These are phyloP conservation scores for Apodemus speciosus DNA, from an alignment of 2,113 vertebrate genomes.

Conservation along the genomic window DNA sequence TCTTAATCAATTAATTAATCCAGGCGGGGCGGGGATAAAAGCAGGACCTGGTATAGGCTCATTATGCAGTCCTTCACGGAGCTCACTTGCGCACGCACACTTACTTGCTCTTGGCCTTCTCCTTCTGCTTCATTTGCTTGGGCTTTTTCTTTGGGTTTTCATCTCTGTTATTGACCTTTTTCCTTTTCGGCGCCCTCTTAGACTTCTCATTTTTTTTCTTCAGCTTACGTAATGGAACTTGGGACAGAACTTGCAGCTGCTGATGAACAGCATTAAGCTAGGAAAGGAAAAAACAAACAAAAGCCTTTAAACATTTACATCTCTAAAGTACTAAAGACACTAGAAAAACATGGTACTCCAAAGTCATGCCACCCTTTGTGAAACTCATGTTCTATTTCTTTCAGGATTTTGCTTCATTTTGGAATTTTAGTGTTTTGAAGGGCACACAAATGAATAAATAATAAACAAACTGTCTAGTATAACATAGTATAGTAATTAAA, in stretches of 20 bases:
- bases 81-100: conserved; percentile 74
- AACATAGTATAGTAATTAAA: not conserved
- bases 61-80: not conserved
- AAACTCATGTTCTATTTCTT: conserved; percentile 55
- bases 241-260: conserved; percentile 88
- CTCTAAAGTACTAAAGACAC: conserved; percentile 57
- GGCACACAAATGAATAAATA: not conserved
- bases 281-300: conserved; percentile 37
- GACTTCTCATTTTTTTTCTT: conserved; percentile 87
- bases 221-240: conserved; percentile 83
- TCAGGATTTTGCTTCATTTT: conserved; percentile 43
- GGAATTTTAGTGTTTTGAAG: conserved; percentile 38
- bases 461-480: not conserved
- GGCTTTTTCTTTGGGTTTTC: conserved; percentile 80
- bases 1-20: not conserved
- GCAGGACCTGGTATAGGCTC: not conserved
- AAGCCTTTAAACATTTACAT: conserved; percentile 48
- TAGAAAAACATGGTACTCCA: conserved; percentile 37
- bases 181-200: conserved; percentile 85
- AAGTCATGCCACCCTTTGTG: conserved; percentile 28
- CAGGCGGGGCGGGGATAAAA: not conserved
- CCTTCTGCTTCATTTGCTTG: conserved; percentile 82
- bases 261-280: conserved; percentile 91
- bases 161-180: conserved; percentile 77
- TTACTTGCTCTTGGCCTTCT: conserved; percentile 85